Percentiles rank a stretch among this genome's conserved stretches.
Conservation (phyloP, 2,113 vertebrate species). For the Neolamprologus modestus region DNA sequence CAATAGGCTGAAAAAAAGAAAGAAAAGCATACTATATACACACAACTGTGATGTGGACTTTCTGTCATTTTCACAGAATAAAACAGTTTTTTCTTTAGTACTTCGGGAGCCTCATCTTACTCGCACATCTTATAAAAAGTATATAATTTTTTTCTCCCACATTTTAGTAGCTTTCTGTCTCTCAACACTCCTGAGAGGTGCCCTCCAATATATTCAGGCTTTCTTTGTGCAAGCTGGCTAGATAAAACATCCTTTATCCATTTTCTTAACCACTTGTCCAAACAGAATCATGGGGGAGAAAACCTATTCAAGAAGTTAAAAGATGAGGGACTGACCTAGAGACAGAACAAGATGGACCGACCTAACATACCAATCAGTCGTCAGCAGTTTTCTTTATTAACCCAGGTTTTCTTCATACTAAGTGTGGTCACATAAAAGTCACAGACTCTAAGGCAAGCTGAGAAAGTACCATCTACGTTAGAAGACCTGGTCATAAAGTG, state of each 20-base stretch:
- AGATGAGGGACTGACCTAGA: not conserved
- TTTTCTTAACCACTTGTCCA: not conserved
- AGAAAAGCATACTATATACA: not conserved
- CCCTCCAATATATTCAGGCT: not conserved
- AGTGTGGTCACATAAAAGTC: not conserved
- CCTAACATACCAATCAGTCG: not conserved
- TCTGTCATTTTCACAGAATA: not conserved
- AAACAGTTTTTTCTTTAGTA: not conserved
- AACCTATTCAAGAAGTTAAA: not conserved
- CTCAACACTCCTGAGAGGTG: not conserved
- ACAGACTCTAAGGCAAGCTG: not conserved
- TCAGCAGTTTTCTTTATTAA: not conserved
- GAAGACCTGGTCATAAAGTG: not conserved
- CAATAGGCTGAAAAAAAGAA: not conserved
- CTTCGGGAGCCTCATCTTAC: not conserved
- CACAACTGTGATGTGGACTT: not conserved
- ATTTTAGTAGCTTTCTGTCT: not conserved
- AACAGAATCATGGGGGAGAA: not conserved
- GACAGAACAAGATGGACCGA: not conserved
- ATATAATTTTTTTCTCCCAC: not conserved
- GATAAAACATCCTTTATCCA: not conserved
- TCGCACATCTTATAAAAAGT: not conserved
- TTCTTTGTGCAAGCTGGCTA: not conserved
- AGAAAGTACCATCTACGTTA: not conserved
- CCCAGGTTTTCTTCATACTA: not conserved